Conservation (phyloP, 2,888 invertebrate species). For the Parnassius smintheus region DNA sequence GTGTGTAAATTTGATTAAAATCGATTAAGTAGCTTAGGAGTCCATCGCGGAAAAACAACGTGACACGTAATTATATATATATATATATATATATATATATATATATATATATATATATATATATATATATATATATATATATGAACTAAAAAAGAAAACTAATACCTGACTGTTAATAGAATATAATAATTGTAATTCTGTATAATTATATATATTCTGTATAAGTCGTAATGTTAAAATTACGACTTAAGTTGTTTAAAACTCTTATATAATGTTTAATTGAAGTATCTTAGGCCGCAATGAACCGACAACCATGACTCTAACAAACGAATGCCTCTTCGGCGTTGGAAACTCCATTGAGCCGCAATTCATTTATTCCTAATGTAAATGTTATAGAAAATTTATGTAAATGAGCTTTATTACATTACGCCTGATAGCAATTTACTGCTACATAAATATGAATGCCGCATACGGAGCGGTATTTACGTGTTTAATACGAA, state of each 20-base stretch:
- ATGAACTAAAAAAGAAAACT: too few relatives aligned
- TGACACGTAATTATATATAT: too few relatives aligned
- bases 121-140: too few relatives aligned
- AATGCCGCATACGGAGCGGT: constrained; percentile 53
- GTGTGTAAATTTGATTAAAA: too few relatives aligned
- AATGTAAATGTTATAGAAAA: constrained; percentile 78
- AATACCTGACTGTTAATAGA: too few relatives aligned
- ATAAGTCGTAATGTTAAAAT: too few relatives aligned
- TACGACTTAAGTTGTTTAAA: not conserved
- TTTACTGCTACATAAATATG: constrained; percentile 70
- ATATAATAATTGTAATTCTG: too few relatives aligned
- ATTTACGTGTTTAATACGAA: constrained; percentile 44
- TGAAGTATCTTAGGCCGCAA: not conserved
- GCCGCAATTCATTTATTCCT: constrained; percentile 68
- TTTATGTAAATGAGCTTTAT: constrained; percentile 77
- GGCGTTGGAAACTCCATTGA: constrained; percentile 43
- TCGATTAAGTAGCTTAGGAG: too few relatives aligned
- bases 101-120: too few relatives aligned
- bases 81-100: too few relatives aligned
- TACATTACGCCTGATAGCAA: constrained; percentile 71
- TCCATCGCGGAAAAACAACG: too few relatives aligned
- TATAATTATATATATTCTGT: too few relatives aligned
- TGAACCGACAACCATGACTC: constrained; percentile 21
- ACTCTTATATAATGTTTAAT: constrained; percentile 7
- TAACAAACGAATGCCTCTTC: constrained; percentile 23